Base-by-base conservation (phyloP, 2,888 invertebrate species). In the Catocala nupta region DNA sequence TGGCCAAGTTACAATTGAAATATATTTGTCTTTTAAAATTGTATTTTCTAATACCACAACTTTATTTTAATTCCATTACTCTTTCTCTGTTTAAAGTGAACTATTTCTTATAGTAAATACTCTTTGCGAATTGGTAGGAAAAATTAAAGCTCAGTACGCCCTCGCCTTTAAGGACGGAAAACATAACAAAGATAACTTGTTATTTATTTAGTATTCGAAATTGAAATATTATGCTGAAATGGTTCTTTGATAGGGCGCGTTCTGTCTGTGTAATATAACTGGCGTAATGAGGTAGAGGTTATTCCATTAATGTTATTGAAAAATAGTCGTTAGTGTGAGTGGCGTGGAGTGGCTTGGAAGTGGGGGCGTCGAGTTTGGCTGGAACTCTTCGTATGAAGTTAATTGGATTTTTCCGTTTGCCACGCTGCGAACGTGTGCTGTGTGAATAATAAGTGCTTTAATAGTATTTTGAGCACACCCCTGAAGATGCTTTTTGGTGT, bases 361-460 rank as follows among this genome's bases (percentile, higher is more conserved):
- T 70, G 74, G 75, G 76, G 76, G 79, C 78, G 83, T 80, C 81
- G 81, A 81, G 83, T 87, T 85, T 75, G 78, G 81, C 74, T 82
- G 84, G 85, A 83, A 84, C 89, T 87, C 87, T 87, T 87, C 90
- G 87, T 87, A 89, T 89, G 90, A 83, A 91, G 88, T 91, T 92
- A 92, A 92, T 92, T 92, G 91, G 91, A 92, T 92, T 92, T 91
- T 92, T 91, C 91, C 91, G 89, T 92, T 90, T 90, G 88, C 87
- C 88, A 81, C 87, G 88, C 77, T 77, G 81, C 79, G 85, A 81
- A 89, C 89, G 91, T 88, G 89, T 84, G 83, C 85, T 80, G 88
- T 83, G 84, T 90, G 90, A 89, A 90, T 92, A 90, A 90, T 89
- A 88, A 90, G 88, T 84, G 81, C 81, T 83, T 80, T 86, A 85